phyloP scores from a whole-genome alignment of 2,113 vertebrate genomes.

The Halcyon malimbica region DNA sequence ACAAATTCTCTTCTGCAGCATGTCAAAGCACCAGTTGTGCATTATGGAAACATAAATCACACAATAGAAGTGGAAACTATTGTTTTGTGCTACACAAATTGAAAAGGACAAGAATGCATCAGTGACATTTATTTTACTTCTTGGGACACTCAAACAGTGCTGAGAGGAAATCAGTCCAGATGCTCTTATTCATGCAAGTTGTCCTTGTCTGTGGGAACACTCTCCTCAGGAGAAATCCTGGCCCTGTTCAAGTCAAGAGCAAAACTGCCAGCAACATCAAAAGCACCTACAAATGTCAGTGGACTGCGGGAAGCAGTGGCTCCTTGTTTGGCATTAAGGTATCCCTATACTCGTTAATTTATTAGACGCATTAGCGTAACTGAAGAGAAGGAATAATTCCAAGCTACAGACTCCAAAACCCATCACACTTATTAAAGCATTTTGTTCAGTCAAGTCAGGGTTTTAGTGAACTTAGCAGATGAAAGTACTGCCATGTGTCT shows the following conservation, averaged over 20 bases:
- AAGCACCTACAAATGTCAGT: neutral
- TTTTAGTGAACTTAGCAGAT: neutral
- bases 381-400: conserved; percentile 51
- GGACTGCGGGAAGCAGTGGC: neutral
- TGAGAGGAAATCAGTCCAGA: neutral
- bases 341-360: conserved; percentile 53
- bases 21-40: conserved; percentile 46
- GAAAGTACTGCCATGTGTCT: neutral
- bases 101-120: neutral
- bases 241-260: neutral
- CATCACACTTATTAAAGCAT: conserved; percentile 43
- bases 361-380: conserved; percentile 42
- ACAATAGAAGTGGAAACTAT: conserved; percentile 33
- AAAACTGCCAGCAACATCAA: neutral
- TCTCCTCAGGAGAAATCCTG: neutral
- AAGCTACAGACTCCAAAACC: conserved; percentile 40
- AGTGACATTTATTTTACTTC: conserved; percentile 8
- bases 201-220: neutral
- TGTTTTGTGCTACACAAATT: conserved; percentile 41
- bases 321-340: conserved; percentile 25
- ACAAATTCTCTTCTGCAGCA: conserved; percentile 56
- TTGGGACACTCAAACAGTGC: neutral
- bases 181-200: neutral
- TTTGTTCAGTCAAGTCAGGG: conserved; percentile 31
- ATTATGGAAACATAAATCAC: conserved; percentile 59